These are phyloP conservation scores for Nanorana parkeri DNA, from an alignment of 2,113 vertebrate genomes.

Conservation along the genomic window DNA sequence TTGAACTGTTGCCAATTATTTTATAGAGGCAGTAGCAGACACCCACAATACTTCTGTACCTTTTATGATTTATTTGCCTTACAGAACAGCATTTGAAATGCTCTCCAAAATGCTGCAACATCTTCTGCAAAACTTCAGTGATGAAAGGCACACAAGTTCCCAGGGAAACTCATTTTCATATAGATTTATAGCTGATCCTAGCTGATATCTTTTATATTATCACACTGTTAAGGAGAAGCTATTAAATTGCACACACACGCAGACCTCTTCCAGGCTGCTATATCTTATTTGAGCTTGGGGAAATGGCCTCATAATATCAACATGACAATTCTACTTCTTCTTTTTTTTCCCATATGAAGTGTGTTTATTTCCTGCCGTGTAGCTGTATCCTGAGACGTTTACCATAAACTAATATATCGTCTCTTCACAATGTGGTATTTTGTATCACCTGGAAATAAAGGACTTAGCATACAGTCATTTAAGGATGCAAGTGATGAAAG, in stretches of 20 bases:
- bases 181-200: conserved; percentile 53
- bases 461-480: no score
- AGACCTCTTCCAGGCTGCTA: conserved; percentile 28
- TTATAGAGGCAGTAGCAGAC: not conserved
- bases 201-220: conserved; percentile 49
- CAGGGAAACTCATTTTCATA: conserved; percentile 53
- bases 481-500: no score
- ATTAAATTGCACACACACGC: conserved; percentile 42
- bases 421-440: not conserved
- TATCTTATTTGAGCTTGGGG: conserved; percentile 45
- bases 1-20: conserved; percentile 17
- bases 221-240: conserved; percentile 43
- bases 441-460: not conserved
- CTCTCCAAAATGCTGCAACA: conserved; percentile 25
- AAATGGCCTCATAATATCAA: conserved; percentile 45
- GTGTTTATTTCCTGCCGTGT: conserved; percentile 2
- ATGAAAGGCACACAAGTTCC: conserved; percentile 37
- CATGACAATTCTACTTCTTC: conserved; percentile 16
- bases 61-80: conserved; percentile 40
- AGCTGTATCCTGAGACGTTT: conserved; percentile 4
- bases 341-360: conserved; percentile 8
- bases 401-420: not conserved
- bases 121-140: conserved; percentile 38
- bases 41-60: not conserved
- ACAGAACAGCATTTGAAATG: conserved; percentile 40